These are phyloP conservation scores for Daphoenositta chrysoptera DNA, from an alignment of 2,113 vertebrate species.

Conservation along the genomic window DNA sequence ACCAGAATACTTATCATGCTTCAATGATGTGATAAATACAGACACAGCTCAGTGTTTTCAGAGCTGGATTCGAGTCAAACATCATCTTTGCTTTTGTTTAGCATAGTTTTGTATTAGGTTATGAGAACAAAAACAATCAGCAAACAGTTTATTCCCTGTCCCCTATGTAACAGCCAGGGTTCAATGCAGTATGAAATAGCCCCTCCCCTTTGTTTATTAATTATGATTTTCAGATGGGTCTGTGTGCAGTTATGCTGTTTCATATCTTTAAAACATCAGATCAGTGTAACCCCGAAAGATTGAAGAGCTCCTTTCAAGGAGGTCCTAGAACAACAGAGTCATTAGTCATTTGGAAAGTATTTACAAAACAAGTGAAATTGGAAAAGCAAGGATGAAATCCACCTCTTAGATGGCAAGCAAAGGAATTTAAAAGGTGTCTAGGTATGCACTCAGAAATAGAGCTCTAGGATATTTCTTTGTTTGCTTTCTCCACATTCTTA, in stretches of 20 bases:
- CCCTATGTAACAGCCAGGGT: background rate
- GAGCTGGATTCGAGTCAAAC: conserved; percentile 24
- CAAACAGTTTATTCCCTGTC: conserved; percentile 30
- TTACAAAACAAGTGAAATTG: conserved; percentile 14
- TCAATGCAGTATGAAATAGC: background rate
- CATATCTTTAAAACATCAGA: background rate
- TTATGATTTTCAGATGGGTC: background rate
- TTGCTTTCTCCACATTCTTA: background rate
- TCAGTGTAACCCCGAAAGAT: background rate
- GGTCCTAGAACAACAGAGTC: background rate
- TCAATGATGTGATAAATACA: conserved; percentile 33
- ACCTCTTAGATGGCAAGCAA: background rate
- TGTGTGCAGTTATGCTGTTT: background rate
- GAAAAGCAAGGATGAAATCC: background rate
- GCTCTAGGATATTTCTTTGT: background rate
- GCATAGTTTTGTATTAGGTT: conserved; percentile 37
- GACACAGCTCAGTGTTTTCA: background rate
- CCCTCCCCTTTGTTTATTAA: background rate
- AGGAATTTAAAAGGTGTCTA: background rate
- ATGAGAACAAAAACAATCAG: conserved; percentile 27
- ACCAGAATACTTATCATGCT: conserved; percentile 30
- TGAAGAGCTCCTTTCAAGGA: background rate
- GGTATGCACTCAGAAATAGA: background rate
- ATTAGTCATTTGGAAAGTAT: conserved; percentile 38
- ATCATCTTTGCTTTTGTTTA: conserved; percentile 55